A percentile compares a stretch with the other conserved stretches of the same genome.
These are phyloP conservation scores for Platyrinchus mystaceus DNA, from an alignment of 2,797 vertebrate species.

Conservation along the genomic window DNA sequence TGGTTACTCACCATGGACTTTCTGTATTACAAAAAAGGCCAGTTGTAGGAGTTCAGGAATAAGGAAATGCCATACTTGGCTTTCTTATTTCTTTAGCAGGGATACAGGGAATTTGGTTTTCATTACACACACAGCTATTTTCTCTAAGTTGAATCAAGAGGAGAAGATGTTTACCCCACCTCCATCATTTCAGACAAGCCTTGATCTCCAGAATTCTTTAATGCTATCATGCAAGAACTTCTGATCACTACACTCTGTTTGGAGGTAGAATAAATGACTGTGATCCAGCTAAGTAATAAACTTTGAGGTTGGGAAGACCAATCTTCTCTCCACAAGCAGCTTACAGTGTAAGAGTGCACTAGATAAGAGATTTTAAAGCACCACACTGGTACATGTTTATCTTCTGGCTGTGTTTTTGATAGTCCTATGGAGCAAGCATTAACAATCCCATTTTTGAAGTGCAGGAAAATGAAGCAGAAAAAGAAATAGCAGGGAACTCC, in stretches of 20 bases:
- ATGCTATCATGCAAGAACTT: neutral
- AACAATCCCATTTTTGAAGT: neutral
- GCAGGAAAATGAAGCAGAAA: neutral
- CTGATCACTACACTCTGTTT: neutral
- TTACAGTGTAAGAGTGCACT: neutral
- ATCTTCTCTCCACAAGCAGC: neutral
- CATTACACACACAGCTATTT: neutral
- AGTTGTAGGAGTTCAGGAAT: neutral
- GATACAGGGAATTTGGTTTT: neutral
- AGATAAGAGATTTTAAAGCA: neutral
- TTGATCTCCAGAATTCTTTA: neutral
- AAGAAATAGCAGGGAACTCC: neutral
- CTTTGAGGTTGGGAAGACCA: neutral
- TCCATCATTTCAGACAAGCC: neutral
- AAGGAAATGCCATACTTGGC: conserved; percentile 20
- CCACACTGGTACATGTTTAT: neutral
- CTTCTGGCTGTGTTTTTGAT: neutral
- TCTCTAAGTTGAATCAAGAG: neutral
- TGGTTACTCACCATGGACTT: neutral
- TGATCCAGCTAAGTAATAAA: neutral
- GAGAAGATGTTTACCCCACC: neutral
- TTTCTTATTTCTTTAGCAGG: conserved; percentile 15
- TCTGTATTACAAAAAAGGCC: neutral
- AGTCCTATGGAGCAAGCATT: neutral
- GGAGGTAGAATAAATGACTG: neutral